Percentiles rank a stretch among this genome's conserved stretches.
These are phyloP conservation scores for Pollenia angustigena DNA, from an alignment of 2,888 invertebrate genomes.

Conservation along the genomic window DNA sequence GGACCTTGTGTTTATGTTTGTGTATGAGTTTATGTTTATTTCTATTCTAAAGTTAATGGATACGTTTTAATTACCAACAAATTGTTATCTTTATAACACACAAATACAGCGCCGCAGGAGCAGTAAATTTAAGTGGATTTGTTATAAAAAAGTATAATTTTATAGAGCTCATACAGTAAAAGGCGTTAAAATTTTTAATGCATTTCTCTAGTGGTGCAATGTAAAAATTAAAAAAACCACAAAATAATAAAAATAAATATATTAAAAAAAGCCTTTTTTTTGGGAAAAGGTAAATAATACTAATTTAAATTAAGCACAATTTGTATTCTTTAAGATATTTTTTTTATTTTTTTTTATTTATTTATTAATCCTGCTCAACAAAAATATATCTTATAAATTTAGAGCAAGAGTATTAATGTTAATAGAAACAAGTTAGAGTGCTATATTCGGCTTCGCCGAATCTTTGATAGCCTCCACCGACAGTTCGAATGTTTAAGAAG, in stretches of 20 bases:
- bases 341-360: too few relatives aligned
- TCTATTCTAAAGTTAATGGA: constrained; percentile 52
- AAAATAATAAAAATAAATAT: background rate
- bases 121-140: constrained; percentile 67
- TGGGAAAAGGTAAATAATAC: background rate
- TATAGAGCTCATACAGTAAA: background rate
- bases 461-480: too few relatives aligned
- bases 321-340: too few relatives aligned
- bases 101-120: constrained; percentile 52
- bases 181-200: constrained; percentile 14
- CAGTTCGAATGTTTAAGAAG: too few relatives aligned
- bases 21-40: background rate
- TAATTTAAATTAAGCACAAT: too few relatives aligned
- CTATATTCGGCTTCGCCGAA: too few relatives aligned
- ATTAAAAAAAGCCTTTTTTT: background rate
- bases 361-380: too few relatives aligned
- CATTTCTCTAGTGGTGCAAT: constrained; percentile 2
- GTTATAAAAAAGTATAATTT: constrained; percentile 45
- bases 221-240: constrained; percentile 2
- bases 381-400: too few relatives aligned
- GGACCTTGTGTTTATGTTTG: background rate
- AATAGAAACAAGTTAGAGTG: too few relatives aligned
- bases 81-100: constrained; percentile 70
- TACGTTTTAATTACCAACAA: constrained; percentile 69
- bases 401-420: too few relatives aligned